phyloP scores from a whole-genome alignment of 2,797 vertebrate genomes.

The Mareca penelope region DNA sequence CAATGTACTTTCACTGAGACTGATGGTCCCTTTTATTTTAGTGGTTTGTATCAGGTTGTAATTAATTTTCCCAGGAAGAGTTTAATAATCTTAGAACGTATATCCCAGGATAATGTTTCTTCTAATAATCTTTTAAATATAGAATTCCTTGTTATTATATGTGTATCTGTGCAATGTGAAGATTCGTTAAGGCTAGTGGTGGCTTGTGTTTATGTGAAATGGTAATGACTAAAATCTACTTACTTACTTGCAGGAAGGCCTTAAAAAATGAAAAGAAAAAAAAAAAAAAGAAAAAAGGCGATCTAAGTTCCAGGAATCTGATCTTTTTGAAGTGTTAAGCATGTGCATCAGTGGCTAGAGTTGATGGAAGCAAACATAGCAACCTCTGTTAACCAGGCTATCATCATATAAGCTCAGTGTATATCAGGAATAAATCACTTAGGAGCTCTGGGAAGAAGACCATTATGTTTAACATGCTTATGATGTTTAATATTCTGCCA shows the following conservation, averaged over 20 bases:
- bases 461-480: not conserved
- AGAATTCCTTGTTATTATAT: not conserved
- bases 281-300: not conserved
- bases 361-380: not conserved
- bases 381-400: not conserved
- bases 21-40: constrained; percentile 15
- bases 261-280: not conserved
- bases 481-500: not conserved
- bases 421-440: not conserved
- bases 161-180: not conserved
- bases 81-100: not conserved
- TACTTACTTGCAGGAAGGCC: not conserved
- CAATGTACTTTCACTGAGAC: not conserved
- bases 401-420: not conserved
- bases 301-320: not conserved
- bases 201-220: not conserved
- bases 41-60: not conserved
- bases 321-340: not conserved
- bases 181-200: not conserved
- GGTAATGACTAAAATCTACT: not conserved
- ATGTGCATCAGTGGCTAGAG: not conserved
- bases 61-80: constrained; percentile 16
- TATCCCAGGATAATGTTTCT: not conserved
- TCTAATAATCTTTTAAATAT: not conserved
- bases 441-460: not conserved